Percentiles rank a stretch among this genome's conserved stretches.
phyloP scores from a whole-genome alignment of 2,797 vertebrate genomes.

The Channallabes apus region DNA sequence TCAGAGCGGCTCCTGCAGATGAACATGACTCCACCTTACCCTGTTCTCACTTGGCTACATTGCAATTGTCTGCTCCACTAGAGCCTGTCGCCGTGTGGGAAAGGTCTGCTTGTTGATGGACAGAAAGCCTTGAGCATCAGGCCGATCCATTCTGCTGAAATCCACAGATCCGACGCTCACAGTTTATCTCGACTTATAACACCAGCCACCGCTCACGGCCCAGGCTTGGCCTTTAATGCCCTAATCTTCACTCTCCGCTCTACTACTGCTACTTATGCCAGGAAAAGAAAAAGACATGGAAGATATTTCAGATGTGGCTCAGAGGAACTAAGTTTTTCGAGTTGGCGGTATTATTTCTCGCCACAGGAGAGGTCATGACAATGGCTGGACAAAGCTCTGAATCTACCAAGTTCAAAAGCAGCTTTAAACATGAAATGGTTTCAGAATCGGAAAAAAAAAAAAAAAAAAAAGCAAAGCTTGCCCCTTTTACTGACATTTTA shows the following conservation, averaged over 20 bases:
- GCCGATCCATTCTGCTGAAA: constrained; percentile 74
- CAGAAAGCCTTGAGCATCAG: constrained; percentile 75
- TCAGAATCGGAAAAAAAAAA: not conserved
- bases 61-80: constrained; percentile 84
- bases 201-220: constrained; percentile 60
- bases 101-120: constrained; percentile 79
- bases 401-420: constrained; percentile 14
- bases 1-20: constrained; percentile 62
- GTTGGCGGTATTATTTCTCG: constrained; percentile 27
- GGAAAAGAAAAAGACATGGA: constrained; percentile 46
- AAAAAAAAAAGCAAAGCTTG: constrained; percentile 1
- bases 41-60: constrained; percentile 82
- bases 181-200: constrained; percentile 72
- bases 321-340: constrained; percentile 24
- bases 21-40: constrained; percentile 80
- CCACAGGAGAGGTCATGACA: constrained; percentile 22
- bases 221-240: constrained; percentile 63
- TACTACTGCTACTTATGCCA: constrained; percentile 37
- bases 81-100: constrained; percentile 77
- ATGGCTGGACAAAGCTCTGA: constrained; percentile 14
- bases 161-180: constrained; percentile 69
- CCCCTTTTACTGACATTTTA: constrained; percentile 9
- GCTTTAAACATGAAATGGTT: constrained; percentile 23
- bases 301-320: constrained; percentile 52
- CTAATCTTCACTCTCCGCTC: constrained; percentile 50